Evolutionary conservation across 2,888 invertebrate species (phyloP), one percentile per base, ranked within the genome.

Genomic region (Brassicogethes aeneus): DNA sequence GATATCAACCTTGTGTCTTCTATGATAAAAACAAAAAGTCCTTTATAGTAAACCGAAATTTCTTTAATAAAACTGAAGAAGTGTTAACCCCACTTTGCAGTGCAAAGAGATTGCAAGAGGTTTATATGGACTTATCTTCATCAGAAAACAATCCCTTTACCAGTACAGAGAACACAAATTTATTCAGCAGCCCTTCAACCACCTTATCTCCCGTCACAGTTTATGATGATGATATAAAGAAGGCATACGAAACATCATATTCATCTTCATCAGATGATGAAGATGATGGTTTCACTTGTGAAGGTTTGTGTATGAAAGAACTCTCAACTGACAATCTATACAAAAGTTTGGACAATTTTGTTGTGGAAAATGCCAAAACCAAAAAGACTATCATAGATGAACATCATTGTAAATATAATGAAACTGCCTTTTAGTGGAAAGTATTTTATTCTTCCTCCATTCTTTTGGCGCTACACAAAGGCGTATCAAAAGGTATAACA

Each of bases 391-490:
- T 17, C 16, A 40, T 15, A 38, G 41, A 30, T 23, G 10, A 23
- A 23, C 23, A 23, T 23, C 23, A 23, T 10, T 23, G 5, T 5
- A 43, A 44, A 29, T 50, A 45, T 33, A 46, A 45, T 17, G 50
- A 50, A 34, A 50, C 50, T 13, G 40, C 43, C n/a, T 48, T 50
- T 39, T 50, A 34, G 43, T 23, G 14, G 33, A 33, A 33, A n/a
- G 33, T n/a, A 33, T 8, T 33, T 33, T 33, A 33, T 12, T 5
- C n/a, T 33, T 82, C 81, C 55, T 85, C 82, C 40, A 91, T 73
- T 59, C 91, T 86, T 52, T 81, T 81, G 7, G 92, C 87, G 46
- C 90, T 90, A 65, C 91, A 92, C n/a, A 90, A 70, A 0, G 93
- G 93, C 2, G 91, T 83, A 36, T 79, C 79, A 0, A 82, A 78